phyloP scores from a whole-genome alignment of 2,113 vertebrate genomes.

The Thamnaconus septentrionalis region DNA sequence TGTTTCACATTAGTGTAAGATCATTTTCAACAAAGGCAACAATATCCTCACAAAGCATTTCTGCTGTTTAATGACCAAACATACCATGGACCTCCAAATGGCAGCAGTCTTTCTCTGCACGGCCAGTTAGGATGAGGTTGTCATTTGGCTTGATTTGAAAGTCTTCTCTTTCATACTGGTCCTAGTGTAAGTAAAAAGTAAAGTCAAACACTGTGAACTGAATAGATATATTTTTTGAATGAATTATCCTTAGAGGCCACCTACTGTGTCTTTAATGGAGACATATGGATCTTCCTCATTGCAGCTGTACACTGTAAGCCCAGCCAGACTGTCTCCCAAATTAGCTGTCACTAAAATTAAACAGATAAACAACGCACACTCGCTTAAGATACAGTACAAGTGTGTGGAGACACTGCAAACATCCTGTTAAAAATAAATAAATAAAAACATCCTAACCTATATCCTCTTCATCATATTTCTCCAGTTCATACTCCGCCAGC shows the following conservation, averaged over 20 bases:
- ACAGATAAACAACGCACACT: neutral
- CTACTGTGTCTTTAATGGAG: conserved; percentile 93
- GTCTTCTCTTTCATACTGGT: conserved; percentile 95
- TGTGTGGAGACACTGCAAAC: neutral
- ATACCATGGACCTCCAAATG: conserved; percentile 90
- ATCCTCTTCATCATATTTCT: conserved; percentile 88
- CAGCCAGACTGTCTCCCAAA: conserved; percentile 88
- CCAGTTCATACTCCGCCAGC: conserved; percentile 87
- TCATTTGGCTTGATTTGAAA: conserved; percentile 90
- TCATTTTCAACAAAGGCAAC: too few relatives aligned
- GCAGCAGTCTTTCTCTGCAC: conserved; percentile 89
- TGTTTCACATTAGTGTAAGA: neutral
- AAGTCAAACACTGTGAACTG: neutral
- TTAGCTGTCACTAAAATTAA: conserved; percentile 74
- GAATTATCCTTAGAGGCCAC: conserved; percentile 18
- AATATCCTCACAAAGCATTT: neutral
- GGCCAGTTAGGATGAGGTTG: conserved; percentile 89
- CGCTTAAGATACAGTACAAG: neutral
- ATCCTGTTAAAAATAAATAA: neutral
- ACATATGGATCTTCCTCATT: conserved; percentile 94
- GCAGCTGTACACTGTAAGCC: conserved; percentile 86
- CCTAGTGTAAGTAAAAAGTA: conserved; percentile 68
- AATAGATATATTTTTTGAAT: neutral
- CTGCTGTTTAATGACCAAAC: neutral
- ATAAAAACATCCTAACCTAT: conserved; percentile 68